Conservation (phyloP, 2,797 vertebrate genomes). For the Takifugu ocellatus region DNA sequence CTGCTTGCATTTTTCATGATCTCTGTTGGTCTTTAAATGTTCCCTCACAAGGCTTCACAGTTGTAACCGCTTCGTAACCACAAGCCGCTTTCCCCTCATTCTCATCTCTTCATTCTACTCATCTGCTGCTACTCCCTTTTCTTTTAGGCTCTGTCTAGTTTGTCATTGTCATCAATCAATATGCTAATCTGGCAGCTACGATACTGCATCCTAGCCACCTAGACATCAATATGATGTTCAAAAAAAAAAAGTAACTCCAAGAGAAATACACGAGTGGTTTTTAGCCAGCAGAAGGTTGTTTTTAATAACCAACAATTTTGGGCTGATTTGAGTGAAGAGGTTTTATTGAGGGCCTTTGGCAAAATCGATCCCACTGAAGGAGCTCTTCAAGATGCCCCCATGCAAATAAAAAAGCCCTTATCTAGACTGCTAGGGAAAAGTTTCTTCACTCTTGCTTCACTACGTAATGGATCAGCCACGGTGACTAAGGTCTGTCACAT, state of each 20-base stretch:
- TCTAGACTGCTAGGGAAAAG: no score
- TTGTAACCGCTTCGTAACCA: slow-evolving; percentile 15
- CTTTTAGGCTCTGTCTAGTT: slow-evolving; percentile 5
- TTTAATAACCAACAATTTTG: no score
- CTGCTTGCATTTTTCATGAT: slow-evolving; percentile 17
- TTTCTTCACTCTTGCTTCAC: no score
- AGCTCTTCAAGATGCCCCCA: no score
- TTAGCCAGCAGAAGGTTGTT: neutral
- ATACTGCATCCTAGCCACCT: slow-evolving; percentile 22
- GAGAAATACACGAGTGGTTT: slow-evolving; percentile 36
- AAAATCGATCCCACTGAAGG: no score
- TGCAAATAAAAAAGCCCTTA: no score
- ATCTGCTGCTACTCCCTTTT: neutral
- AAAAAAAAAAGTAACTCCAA: slow-evolving; percentile 53
- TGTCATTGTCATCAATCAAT: slow-evolving; percentile 40
- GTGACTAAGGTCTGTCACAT: slow-evolving; percentile 5
- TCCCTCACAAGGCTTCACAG: neutral
- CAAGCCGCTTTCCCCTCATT: neutral
- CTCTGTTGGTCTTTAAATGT: slow-evolving; percentile 6
- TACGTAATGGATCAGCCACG: neutral
- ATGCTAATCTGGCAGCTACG: slow-evolving; percentile 31
- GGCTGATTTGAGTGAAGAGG: no score
- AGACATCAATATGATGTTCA: slow-evolving; percentile 12
- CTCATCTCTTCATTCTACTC: neutral
- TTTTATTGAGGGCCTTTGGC: no score